phyloP scores from a whole-genome alignment of 2,888 invertebrate species.

The Papilio elwesi region DNA sequence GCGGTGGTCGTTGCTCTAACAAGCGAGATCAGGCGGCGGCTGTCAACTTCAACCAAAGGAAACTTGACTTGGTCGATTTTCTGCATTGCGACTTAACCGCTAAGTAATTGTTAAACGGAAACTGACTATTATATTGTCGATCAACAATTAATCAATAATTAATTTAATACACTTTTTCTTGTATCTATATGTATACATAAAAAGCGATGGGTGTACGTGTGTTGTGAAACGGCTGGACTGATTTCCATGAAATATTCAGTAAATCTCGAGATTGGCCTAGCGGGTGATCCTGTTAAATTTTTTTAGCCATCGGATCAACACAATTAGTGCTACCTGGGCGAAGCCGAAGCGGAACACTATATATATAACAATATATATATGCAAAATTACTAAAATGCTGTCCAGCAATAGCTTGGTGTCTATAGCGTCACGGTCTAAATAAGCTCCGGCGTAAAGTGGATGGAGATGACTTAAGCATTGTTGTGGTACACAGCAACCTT shows the following conservation, averaged over 20 bases:
- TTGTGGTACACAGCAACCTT: not conserved
- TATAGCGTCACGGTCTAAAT: slow-evolving; percentile 9
- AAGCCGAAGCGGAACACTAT: no score
- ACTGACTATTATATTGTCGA: not conserved
- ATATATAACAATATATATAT: no score
- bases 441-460: slow-evolving; percentile 1
- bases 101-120: slow-evolving; percentile 33
- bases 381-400: no score
- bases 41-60: slow-evolving; percentile 41
- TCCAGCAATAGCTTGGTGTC: not conserved
- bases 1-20: slow-evolving; percentile 45
- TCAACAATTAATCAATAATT: not conserved
- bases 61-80: slow-evolving; percentile 35
- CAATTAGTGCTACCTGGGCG: no score
- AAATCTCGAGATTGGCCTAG: no score
- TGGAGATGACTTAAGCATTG: not conserved
- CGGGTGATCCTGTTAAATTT: no score
- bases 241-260: no score
- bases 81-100: slow-evolving; percentile 30
- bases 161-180: not conserved
- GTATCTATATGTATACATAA: not conserved
- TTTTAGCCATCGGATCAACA: no score
- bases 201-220: no score
- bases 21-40: slow-evolving; percentile 44
- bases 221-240: no score